Evolutionary conservation across 2,113 vertebrate species (phyloP), one percentile per base, ranked within the genome.

Genomic region (Ammospiza caudacuta): DNA sequence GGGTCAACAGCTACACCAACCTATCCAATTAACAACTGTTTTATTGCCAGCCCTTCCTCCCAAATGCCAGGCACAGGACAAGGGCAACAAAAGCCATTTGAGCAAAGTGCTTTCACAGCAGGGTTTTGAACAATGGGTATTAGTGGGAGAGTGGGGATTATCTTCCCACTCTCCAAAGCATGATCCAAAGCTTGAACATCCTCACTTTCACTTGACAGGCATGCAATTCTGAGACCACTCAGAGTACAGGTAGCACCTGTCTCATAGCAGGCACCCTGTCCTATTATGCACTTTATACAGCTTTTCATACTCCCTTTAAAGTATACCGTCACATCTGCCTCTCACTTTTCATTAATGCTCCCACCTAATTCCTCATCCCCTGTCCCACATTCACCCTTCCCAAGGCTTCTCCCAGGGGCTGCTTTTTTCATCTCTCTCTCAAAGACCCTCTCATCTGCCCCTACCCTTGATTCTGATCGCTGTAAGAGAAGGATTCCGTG

Each of bases 381-480:
- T 15, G 6, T 69, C 17, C 59, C 75, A 44, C 33, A 29, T 67
- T 33, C 47, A 44, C 29, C n/a, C 35, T 57, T 57, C 35, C 15
- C 58, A 47, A 33, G 9, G 12, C 8, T 86, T 62, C 43, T 39
- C 28, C 55, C 29, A 31, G 14, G 28, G 15, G 29, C 61, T 2
- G 15, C 8, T 35, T 77, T 46, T 80, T 74, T 11, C 19, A 46
- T 22, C 51, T 52, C 76, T 46, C 35, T 46, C 35, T 75, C 51
- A 54, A 64, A 79, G 58, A n/a, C 17, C 57, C 5, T 21, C 22
- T 33, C 13, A 43, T 57, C 37, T n/a, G 5, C 94, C 97, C 98
- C 90, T 97, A 94, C 95, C 95, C 87, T 94, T 98, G 98, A 14
- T 88, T 96, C 84, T 98, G 98, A 83, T 98, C 27, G 72, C 72